These are phyloP conservation scores for Drosophila littoralis DNA, from an alignment of 1,140 invertebrate genomes.

Conservation along the genomic window DNA sequence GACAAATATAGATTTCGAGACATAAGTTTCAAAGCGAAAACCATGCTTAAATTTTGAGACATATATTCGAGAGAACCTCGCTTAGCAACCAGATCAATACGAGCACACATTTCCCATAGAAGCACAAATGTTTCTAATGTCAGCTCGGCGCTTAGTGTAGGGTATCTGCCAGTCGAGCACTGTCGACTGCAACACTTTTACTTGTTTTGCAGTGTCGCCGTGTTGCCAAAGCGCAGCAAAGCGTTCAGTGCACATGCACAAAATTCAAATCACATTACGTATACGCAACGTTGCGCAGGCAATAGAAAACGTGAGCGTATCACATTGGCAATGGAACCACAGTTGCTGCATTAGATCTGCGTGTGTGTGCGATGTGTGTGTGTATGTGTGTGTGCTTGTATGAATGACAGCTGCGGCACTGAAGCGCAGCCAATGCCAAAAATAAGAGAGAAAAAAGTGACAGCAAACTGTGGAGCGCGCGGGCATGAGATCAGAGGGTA, in stretches of 20 bases:
- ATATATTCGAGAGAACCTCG: no score
- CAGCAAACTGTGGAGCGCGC: background rate
- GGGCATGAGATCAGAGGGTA: background rate
- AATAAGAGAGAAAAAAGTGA: slow-evolving; percentile 18
- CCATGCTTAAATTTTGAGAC: no score
- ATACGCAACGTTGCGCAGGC: slow-evolving; percentile 68
- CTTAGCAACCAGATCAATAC: no score
- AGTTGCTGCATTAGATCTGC: slow-evolving; percentile 26
- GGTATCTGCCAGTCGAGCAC: background rate
- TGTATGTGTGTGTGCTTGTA: slow-evolving; percentile 3
- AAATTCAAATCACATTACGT: slow-evolving; percentile 78
- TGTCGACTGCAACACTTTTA: background rate
- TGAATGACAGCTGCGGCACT: slow-evolving; percentile 37
- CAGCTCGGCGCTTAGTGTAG: background rate
- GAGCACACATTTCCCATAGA: no score
- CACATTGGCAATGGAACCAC: slow-evolving; percentile 27
- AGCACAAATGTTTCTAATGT: no score
- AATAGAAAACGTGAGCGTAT: slow-evolving; percentile 53
- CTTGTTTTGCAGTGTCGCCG: background rate
- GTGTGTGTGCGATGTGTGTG: slow-evolving; percentile 12
- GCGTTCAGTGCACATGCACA: slow-evolving; percentile 71
- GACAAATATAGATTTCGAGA: no score
- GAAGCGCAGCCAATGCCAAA: slow-evolving; percentile 61
- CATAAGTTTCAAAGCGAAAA: no score
- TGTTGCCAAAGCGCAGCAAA: slow-evolving; percentile 42